Base-by-base conservation (phyloP, 2,113 vertebrate genomes). In the Tragulus kanchil region DNA sequence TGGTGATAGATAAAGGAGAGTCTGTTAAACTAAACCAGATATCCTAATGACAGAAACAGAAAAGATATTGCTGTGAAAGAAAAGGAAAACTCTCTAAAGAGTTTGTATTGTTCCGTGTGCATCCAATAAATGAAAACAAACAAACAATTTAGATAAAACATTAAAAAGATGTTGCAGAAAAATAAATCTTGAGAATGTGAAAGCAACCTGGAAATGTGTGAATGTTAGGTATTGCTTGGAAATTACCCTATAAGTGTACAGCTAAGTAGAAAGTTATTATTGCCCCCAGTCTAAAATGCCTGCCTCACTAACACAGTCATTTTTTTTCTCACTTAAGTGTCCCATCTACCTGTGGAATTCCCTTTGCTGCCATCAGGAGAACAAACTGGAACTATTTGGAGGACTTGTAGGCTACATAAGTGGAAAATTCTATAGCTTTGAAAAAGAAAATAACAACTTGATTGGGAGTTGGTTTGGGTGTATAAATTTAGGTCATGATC, bases 291-390 rank as follows among this genome's bases (percentile, higher is more conserved):
- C 77, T 86, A 11, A 71, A 86, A 73, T 58, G 21, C 50, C 67
- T 84, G 31, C 67, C 56, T 96, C 90, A 62, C 78, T 94, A 73
- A 91, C 58, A 85, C 92, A 95, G 65, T 93, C 64, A 92, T 93
- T 54, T 1, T 36, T 50, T 95, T 93, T 96, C 92, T 96, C 97
- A 52, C 2, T 3, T 93, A 95, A 95, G 42, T 50, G 42, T 54
- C 87, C 67, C 25, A 45, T 86, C 92, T 93, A 65, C 26, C 65
- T 15, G n/a, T 73, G 45, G 28, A 86, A 95, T 93, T 96, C 86
- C 84, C 86, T 95, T 59, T 75, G 69, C 45, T 84, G 58, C 83
- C 90, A 56, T 86, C 58, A 61, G 48, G 42, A 95, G 50, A 85
- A 79, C 11, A 85, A 84, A 69, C 1, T 69, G 67, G 73, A 97